Evolutionary conservation across 2,113 vertebrate species (phyloP), one percentile per base, ranked within the genome.

Genomic region (Otis tarda): DNA sequence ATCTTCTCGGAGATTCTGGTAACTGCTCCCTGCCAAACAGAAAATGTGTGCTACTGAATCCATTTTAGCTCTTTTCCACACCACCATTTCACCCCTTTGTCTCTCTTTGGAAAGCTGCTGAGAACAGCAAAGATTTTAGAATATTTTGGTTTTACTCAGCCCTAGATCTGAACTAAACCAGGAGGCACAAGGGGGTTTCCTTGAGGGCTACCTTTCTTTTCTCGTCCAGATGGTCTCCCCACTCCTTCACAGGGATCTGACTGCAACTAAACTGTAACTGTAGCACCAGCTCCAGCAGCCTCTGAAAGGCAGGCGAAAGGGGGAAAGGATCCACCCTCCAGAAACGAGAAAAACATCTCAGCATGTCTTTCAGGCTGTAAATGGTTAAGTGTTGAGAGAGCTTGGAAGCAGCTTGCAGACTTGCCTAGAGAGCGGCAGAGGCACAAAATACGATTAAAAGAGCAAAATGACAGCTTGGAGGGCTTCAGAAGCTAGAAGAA

Each of bases 391-490:
- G 21, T 74, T 75, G 77, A 57, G 63, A 69, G 15, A 83, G 85
- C 61, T 75, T 69, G 56, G 52, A 87, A 85, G 68, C 73, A 93
- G 60, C 83, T 81, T 7, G 0, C 59, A 60, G 64, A 59, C 37
- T 90, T 0, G 70, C 87, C 81, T 93, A 25, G 55, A 83, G 69
- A 91, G 41, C 50, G 79, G 43, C 60, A 37, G 31, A 67, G 37
- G 21, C 78, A 76, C 69, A 94, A 86, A 91, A 91, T 76, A 90
- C 1, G 2, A 92, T 94, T 91, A 95, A 94, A 94, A 87, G 82
- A 94, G 84, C 71, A 94, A 97, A 95, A 82, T 67, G 88, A 96
- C 93, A 93, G 92, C 82, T 96, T 91, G 71, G 71, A 91, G 92
- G 92, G 90, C 73, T 94, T 97, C 79, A 83, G 79, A 61, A 93